These are phyloP conservation scores for Triplophysa dalaica DNA, from an alignment of 2,113 vertebrate species.

Conservation along the genomic window DNA sequence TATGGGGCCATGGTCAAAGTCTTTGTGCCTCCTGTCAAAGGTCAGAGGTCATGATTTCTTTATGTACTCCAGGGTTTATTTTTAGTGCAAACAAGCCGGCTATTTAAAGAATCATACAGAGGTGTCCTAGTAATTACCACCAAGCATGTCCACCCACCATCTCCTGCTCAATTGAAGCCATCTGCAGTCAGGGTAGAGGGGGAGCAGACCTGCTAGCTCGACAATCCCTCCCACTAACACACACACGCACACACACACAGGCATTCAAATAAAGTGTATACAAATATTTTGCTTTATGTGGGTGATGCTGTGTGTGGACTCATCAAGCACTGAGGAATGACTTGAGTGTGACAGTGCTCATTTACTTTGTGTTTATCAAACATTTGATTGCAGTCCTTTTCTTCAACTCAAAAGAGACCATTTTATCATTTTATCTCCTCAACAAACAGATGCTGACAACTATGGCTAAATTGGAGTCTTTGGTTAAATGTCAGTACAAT, in stretches of 20 bases:
- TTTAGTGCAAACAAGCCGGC: conserved; percentile 52
- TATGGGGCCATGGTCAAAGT: conserved; percentile 48
- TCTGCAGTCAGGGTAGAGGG: conserved; percentile 31
- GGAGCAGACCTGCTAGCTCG: conserved; percentile 28
- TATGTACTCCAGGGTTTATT: conserved; percentile 46
- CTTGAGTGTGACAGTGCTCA: background rate
- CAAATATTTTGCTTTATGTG: background rate
- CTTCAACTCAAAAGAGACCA: background rate
- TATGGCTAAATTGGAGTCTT: background rate
- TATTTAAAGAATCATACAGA: conserved; percentile 47
- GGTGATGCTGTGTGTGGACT: conserved; percentile 3
- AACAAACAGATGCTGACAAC: background rate
- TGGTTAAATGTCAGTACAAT: too few relatives aligned
- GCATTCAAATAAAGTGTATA: conserved; percentile 26
- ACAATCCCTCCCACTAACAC: conserved; percentile 26
- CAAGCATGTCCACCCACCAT: conserved; percentile 34
- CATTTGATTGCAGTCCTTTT: background rate
- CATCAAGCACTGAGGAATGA: conserved; percentile 3
- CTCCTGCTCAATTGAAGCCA: conserved; percentile 47
- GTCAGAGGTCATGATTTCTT: conserved; percentile 40
- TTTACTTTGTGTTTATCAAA: background rate
- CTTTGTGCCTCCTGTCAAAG: conserved; percentile 36
- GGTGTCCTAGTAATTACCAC: conserved; percentile 52
- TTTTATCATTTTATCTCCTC: background rate
- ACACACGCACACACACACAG: conserved; percentile 31